Evolutionary conservation across 2,113 vertebrate species (phyloP), one percentile per base, ranked within the genome.

Genomic region (Bothrops jararaca): DNA sequence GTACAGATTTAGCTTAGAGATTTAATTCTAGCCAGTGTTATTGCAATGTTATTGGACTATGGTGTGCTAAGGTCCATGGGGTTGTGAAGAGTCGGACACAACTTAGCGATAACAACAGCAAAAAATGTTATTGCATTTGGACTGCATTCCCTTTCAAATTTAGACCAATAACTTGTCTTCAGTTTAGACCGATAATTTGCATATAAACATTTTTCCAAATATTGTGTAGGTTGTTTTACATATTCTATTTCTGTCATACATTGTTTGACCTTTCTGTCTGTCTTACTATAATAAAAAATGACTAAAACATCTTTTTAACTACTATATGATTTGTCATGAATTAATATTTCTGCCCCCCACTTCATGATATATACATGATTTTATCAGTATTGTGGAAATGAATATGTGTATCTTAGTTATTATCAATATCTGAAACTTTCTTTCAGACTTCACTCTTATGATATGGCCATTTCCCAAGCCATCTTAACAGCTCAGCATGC

Each of bases 371-470:
- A 23, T 24, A 18, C 22, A 22, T 56, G 18, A 2, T 57, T 6
- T 87, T 24, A 20, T 60, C 39, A 29, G 6, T 39, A 45, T 88
- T 69, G 7, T 92, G n/a, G 53, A 87, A 50, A 24, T 53, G 13
- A 53, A 87, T 88, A 22, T 29, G 26, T 15, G 4, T 34, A 24
- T 26, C 24, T 74, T 89, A 48, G 10, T 8, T 42, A 74, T 88
- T 29, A 42, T 26, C 26, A 22, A 11, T 3, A 52, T 74, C 22
- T 86, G 23, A 60, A 18, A 93, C 53, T 34, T 94, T 20, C 94
- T 95, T 95, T 92, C 64, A 99, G 99, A 96, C 96, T 99, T 58
- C 89, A 88, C 92, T 86, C 92, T 93, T 99, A 99, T 0, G 94
- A 98, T 88, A 94, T 98, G 64, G 95, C 96, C 48, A 96, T 92